Evolutionary conservation across 2,888 invertebrate species (phyloP), one percentile per base, ranked within the genome.

Genomic region (Xanthostigma xanthostigma): DNA sequence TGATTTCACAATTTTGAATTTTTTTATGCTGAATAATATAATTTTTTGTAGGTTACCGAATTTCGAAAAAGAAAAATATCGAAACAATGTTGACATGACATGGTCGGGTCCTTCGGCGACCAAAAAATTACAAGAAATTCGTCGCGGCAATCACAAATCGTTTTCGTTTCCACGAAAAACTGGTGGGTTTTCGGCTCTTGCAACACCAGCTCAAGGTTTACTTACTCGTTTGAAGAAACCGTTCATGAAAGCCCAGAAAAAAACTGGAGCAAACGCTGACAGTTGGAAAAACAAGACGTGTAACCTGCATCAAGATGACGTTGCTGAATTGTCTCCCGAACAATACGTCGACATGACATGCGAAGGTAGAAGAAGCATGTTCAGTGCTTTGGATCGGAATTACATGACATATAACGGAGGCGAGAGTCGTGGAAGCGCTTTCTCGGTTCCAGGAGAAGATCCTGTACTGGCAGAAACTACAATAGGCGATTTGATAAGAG

Each of bases 391-490:
- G 10, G 13, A 13, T 12, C 14, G 17, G 34, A 14, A 44, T 44
- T 37, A 44, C 14, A n/a, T 36, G n/a, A 33, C 46, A 13, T 13
- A 63, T 33, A 62, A 64, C 44, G 60, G 63, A 1, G 60, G 60
- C 2, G 56, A 48, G 38, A 41, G 40, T 13, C 36, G 46, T 8
- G 48, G 50, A 10, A 50, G 52, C 3, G 48, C 52, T 42, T 56
- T 57, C 4, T 52, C 53, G 5, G 44, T 53, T 2, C 49, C 57
- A 11, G 42, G 42, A 12, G 74, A 76, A 56, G 72, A 76, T 8
- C 74, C 75, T 58, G 75, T 87, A 10, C 67, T 89, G 48, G 89
- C 89, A 64, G 81, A 86, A 57, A 89, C 89, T 0, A 85, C 87
- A 17, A 73, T 90, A 11, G 89, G 87, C 1, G 88, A 90, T 65